Evolutionary conservation across 2,797 vertebrate species (phyloP), one percentile per base, ranked within the genome.

Genomic region (Nyctibius grandis): DNA sequence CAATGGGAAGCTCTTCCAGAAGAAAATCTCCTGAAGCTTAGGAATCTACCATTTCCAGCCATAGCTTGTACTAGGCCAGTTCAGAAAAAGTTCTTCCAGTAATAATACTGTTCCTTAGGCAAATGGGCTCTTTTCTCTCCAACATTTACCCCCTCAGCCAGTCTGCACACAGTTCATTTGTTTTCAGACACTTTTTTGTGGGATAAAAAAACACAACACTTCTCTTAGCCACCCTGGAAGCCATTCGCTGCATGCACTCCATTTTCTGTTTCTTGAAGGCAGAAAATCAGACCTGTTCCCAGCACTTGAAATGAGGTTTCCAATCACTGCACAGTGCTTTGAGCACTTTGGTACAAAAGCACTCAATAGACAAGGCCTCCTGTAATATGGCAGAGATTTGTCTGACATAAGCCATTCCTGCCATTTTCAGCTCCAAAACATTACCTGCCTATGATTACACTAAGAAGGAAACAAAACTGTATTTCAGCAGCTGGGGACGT

Each of bases 321-420:
- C 60, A 51, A 61, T 29, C 45, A 13, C 51, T 33, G 36, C 44
- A 48, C 40, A 16, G 18, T 8, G 18, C 28, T 36, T 78, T 75
- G 53, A 86, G 51, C 54, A 10, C 75, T 65, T 33, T 20, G 36
- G 50, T 83, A 60, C 0, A 11, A 19, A 53, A 40, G 16, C 0
- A 0, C 57, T 82, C 0, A 0, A 73, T 1, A 70, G 38, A 26
- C 40, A 80, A 73, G 42, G 42, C 28, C 36, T 67, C 36, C 70
- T 40, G 13, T 16, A 53, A 78, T 0, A 4, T 0, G 6, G 61
- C 74, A 90, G 14, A 40, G 53, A 42, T 73, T 81, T 74, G 63
- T 69, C 51, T 60, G 29, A 63, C 25, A 16, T 7, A 20, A 3
- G 1, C 15, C 31, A 60, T 16, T 72, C 50, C 74, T 81, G 48